Base-by-base conservation (phyloP, 2,888 invertebrate genomes). In the Limnephilus auricula region DNA sequence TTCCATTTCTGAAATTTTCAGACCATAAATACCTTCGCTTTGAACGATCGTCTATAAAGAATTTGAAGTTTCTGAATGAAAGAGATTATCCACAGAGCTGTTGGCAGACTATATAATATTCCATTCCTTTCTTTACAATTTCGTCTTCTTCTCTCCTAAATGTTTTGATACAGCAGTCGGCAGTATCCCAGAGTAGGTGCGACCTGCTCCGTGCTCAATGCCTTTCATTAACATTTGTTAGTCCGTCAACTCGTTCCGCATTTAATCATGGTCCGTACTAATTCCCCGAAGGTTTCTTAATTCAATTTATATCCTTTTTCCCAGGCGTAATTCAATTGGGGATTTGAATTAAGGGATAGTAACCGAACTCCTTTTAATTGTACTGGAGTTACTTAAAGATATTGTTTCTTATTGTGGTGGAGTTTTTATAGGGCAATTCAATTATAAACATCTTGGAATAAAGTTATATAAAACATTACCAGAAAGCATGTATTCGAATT, bases 171-270 rank as follows among this genome's bases (percentile, higher is more conserved):
- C 65, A 65, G 65, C 13, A 45, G 15, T 0, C 3, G n/a, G n/a
- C n/a, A 3, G 15, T 15, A 15, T 6, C 18, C 18, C 65, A 25
- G 65, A 65, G 25, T 65, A n/a, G 65, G 65, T 25, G 65, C n/a
- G 65, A 65, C 65, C 25, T 65, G n/a, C 50, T 50, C 50, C 50
- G 50, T 82, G 32, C 82, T 82, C 37, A 82, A 82, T 82, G 34
- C 34, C 18, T 82, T 82, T 82, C 82, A 37, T 82, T 32, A 15
- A 37, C 34, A 34, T 82, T 37, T 82, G 82, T 82, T 82, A 25
- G 32, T 82, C 15, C 82, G 31, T 82, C 37, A 82, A 65, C 65
- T 65, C n/a, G 65, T 65, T 65, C 65, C 65, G 9, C 65, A 65
- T 65, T 65, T 65, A n/a, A 65, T 65, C 65, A 65, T 65, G 65